Conservation (phyloP, 1,140 invertebrate species). For the Nephila pilipes region DNA sequence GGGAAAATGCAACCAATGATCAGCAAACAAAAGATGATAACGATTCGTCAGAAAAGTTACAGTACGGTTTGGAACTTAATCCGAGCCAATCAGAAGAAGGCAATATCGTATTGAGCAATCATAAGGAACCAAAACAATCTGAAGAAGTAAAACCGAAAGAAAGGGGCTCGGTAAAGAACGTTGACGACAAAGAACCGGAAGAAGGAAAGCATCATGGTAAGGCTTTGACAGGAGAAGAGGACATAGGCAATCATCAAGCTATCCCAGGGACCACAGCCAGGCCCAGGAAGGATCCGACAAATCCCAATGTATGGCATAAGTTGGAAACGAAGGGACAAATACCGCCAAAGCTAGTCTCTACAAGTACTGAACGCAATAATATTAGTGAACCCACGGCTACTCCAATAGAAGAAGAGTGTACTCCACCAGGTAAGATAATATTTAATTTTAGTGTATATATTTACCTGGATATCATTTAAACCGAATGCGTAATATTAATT, state of each 20-base stretch:
- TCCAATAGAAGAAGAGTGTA: constrained; percentile 67
- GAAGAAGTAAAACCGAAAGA: background rate
- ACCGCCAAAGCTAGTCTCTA: background rate
- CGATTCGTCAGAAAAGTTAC: background rate
- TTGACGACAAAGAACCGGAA: background rate
- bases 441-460: no score
- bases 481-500: no score
- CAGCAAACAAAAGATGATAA: background rate
- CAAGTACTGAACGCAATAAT: background rate
- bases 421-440: constrained; percentile 44
- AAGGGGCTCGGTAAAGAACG: background rate
- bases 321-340: background rate
- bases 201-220: background rate
- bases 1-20: background rate
- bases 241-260: constrained; percentile 34
- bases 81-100: background rate
- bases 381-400: constrained; percentile 35
- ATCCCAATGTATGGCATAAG: constrained; percentile 60
- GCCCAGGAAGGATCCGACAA: constrained; percentile 20
- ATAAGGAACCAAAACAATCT: background rate
- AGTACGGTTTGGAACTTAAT: background rate
- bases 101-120: background rate
- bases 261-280: constrained; percentile 31
- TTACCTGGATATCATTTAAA: no score
- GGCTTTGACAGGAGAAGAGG: background rate